Evolutionary conservation across 2,113 vertebrate genomes (phyloP), one percentile per base, ranked within the genome.

Genomic region (Myotis yumanensis): DNA sequence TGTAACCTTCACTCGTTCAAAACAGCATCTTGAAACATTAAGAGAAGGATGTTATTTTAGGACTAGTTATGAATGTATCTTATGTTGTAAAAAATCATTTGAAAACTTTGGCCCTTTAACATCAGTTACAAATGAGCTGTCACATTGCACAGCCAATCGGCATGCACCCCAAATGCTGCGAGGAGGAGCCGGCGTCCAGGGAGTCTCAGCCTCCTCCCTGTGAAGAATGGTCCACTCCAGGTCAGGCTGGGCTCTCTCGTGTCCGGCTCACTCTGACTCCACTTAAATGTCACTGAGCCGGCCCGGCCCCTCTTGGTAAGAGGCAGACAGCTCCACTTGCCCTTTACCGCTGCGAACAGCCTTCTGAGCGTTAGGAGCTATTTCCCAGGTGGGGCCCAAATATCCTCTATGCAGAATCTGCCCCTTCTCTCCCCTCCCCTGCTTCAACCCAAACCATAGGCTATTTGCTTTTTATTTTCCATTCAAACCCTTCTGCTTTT

Each of bases 91-190:
- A 86, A 48, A 71, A 86, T 72, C 7, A 66, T 25, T 75, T 86
- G 81, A 82, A 86, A 68, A 68, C 15, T 7, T n/a, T 40, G 16
- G n/a, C 73, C 37, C 73, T 86, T 84, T 85, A 73, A 12, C 68
- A 40, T 66, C 43, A 43, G 25, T 57, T 37, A 57, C 46, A 77
- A 64, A 85, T 62, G 52, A 92, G 30, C 5, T 7, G 84, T 86
- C 48, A 54, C 10, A 32, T 1, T 30, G 46, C 59, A 69, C 12
- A 40, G 48, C 7, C 57, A 54, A 15, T 40, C 23, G 6, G 35
- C 0, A 0, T 18, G 66, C 1, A 71, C 30, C 15, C 10, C 3
- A 4, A 73, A 28, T 15, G 30, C 32, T 59, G 18, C 0, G 7
- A 46, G 1, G 14, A 43, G 52, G 40, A 51, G n/a, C 68, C 28